Evolutionary conservation across 2,888 invertebrate genomes (phyloP), one percentile per base, ranked within the genome.

Genomic region (Calameuta filiformis): DNA sequence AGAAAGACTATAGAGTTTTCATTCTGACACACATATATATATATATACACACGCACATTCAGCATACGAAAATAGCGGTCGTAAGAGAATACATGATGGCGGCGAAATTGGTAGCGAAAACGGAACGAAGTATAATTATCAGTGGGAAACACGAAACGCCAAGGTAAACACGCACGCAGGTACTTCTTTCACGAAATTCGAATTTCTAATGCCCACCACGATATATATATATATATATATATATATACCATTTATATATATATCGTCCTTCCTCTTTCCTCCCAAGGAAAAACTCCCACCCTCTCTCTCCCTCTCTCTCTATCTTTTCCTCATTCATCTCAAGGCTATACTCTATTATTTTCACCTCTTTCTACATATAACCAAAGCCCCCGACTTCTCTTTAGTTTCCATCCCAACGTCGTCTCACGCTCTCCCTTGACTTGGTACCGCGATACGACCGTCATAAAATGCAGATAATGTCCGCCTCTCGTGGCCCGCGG

Each of bases 381-480:
- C 23, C 23, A 56, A 56, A 56, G 35, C 35, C 56, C 56, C 23
- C 56, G 1, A 56, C 56, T 56, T 56, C 56, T 56, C 56, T 56
- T 23, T 56, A 56, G 56, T 56, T 56, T 56, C 56, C 23, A 56
- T 56, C 56, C 56, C 56, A 56, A 56, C 23, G 23, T 2, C 56
- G 56, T 56, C 56, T 56, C 56, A 56, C 56, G 56, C 56, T 56
- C 56, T 56, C 56, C 56, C 56, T 6, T 23, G 56, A 23, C 23
- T 56, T 23, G 56, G 56, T 56, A 56, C 56, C 23, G 56, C 56
- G 56, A 56, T 56, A 56, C 56, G 56, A 56, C 56, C 56, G 56
- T 23, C 90, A 91, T 91, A 91, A 91, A 91, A 90, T 89, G 88
- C 86, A 90, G 91, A 90, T 91, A 91, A 91, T 91, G 88, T 88